Percentiles rank a stretch among this genome's conserved stretches.
phyloP scores from a whole-genome alignment of 2,113 vertebrate species.

The Bos taurus region DNA sequence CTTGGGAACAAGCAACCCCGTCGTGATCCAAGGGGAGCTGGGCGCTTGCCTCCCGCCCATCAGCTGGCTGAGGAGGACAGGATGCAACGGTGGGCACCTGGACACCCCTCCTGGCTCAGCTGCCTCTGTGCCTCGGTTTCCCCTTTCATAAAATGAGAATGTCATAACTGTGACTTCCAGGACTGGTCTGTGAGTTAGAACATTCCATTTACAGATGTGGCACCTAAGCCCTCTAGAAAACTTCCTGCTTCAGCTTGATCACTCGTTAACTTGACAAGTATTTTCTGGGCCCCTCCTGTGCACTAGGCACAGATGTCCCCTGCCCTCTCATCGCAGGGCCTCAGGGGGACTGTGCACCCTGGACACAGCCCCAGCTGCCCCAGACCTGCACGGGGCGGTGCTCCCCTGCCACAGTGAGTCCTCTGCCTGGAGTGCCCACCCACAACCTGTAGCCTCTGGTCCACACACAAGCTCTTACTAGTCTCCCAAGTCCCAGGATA shows the following conservation, averaged over 20 bases:
- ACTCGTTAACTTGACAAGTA: neutral
- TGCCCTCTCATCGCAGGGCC: neutral
- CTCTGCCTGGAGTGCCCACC: neutral
- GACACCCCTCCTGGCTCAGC: neutral
- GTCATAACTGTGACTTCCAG: no score
- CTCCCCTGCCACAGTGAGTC: neutral
- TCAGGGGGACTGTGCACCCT: fast-evolving
- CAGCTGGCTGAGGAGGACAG: neutral
- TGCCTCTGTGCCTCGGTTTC: neutral
- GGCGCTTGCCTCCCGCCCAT: no score
- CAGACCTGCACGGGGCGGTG: fast-evolving
- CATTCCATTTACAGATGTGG: fast-evolving
- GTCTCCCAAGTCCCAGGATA: neutral
- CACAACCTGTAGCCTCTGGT: fast-evolving
- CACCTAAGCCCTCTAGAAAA: neutral
- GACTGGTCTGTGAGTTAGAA: neutral
- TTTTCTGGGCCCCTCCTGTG: neutral
- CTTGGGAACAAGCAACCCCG: neutral
- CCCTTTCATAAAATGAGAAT: neutral
- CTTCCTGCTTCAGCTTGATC: neutral
- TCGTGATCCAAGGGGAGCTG: neutral
- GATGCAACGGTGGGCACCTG: fast-evolving
- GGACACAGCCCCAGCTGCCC: neutral
- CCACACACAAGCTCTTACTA: neutral
- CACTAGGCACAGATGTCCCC: fast-evolving